Percentiles rank a stretch among this genome's conserved stretches.
Conservation (phyloP, 2,113 vertebrate genomes). For the Dasyprocta punctata region DNA sequence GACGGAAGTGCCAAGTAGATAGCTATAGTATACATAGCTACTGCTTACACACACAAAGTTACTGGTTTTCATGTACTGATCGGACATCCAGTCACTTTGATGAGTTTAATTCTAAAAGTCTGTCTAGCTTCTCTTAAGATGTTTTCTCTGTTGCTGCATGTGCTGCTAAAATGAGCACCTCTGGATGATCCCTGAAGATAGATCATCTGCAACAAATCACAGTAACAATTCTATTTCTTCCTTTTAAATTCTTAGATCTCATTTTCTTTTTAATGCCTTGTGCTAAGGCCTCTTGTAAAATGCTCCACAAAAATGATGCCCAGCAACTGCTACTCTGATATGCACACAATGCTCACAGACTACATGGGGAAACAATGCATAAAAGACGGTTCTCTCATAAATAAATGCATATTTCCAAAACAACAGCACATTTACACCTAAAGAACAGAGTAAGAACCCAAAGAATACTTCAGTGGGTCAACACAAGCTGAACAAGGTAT, state of each 20-base stretch:
- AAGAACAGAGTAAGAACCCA: not conserved
- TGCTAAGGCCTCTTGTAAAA: not conserved
- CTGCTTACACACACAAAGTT: not conserved
- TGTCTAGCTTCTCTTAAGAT: not conserved
- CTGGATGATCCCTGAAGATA: slow-evolving; percentile 5
- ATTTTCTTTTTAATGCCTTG: not conserved
- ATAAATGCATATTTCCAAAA: not conserved
- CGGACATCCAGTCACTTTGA: not conserved
- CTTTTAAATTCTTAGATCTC: not conserved
- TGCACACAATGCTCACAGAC: not conserved
- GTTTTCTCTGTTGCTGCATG: not conserved
- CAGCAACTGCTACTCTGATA: not conserved
- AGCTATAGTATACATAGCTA: not conserved
- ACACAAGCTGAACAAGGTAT: not conserved
- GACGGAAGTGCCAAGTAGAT: not conserved
- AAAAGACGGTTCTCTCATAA: not conserved
- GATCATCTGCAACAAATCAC: not conserved
- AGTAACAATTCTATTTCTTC: not conserved
- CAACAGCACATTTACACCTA: not conserved
- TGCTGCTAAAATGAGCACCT: not conserved
- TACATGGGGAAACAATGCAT: not conserved
- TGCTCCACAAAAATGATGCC: not conserved
- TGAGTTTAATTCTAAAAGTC: not conserved
- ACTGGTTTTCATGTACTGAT: not conserved
- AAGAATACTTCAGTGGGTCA: not conserved